Base-by-base conservation (phyloP, 1,140 invertebrate genomes). In the Akabosia matsudoensis region DNA sequence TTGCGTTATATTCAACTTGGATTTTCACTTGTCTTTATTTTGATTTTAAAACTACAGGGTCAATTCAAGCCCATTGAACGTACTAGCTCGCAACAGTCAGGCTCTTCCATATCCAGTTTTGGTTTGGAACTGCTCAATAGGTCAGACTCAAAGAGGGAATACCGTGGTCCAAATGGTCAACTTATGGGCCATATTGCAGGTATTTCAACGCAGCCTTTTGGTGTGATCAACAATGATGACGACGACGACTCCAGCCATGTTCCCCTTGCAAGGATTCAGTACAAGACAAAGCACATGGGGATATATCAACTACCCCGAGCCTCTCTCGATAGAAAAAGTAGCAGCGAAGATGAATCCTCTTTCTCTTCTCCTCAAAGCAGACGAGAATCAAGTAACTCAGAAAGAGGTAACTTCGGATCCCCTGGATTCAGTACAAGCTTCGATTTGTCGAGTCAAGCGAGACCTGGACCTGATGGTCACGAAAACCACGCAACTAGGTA, bases 21-120 rank as follows among this genome's bases (percentile, higher is more conserved):
- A n/a, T n/a, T n/a, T n/a, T n/a, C n/a, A n/a, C n/a, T n/a, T n/a
- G n/a, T n/a, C n/a, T n/a, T n/a, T n/a, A 70, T 70, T 75, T 0
- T 70, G 1, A 31, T 14, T 30, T n/a, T 52, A 1, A 56, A 10
- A 64, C 4, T 76, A 33, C 74, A 80, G 79, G 78, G 71, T 70
- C 79, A 80, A 70, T 74, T 76, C 22, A 77, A 73, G n/a, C 74
- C 74, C 1, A 52, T 67, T 16, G 61, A 76, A 74, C 31, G 79
- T 22, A 74, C 74, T 24, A 76, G 76, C 34, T 78, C 79, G n/a
- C 74, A 78, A 24, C 74, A 78, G 70, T 73, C 71, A 1, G 75
- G 72, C 24, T 79, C 78, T 16, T 76, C 78, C 22, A 75, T 61
- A 24, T 76, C 75, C 71, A 79, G 78, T 76, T 76, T 76, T 67